phyloP scores from a whole-genome alignment of 2,113 vertebrate species.

The Oryzias javanicus region DNA sequence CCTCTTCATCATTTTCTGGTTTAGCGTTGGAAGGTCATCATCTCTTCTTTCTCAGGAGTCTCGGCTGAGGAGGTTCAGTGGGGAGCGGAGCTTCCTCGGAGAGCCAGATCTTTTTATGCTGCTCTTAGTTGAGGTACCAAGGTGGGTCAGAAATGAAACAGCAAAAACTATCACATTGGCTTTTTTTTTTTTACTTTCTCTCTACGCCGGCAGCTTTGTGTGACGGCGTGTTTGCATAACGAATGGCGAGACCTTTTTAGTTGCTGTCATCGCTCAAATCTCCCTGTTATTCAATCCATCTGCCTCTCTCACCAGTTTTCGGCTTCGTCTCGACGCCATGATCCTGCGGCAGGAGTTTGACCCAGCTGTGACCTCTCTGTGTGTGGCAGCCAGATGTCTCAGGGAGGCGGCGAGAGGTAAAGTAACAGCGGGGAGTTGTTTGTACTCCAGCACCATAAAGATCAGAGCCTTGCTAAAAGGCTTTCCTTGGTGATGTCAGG shows the following conservation, averaged over 20 bases:
- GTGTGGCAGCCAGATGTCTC: conserved; percentile 81
- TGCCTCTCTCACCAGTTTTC: conserved; percentile 67
- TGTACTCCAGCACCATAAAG: conserved; percentile 26
- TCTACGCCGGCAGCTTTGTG: neutral
- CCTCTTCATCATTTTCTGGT: neutral
- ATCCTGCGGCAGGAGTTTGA: conserved; percentile 84
- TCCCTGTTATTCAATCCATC: conserved; percentile 23
- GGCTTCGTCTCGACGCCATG: conserved; percentile 79
- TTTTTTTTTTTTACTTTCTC: neutral
- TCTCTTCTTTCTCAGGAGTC: conserved; percentile 68
- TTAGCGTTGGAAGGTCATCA: neutral
- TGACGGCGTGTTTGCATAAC: conserved; percentile 37
- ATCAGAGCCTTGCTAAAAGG: conserved; percentile 23
- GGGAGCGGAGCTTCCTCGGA: conserved; percentile 71
- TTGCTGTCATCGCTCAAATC: conserved; percentile 30
- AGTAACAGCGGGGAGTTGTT: conserved; percentile 58
- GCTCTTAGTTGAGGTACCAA: conserved; percentile 76
- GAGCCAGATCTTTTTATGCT: conserved; percentile 80
- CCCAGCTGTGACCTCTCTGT: conserved; percentile 79
- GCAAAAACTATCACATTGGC: neutral
- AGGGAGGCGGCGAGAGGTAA: conserved; percentile 81
- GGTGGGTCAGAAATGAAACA: conserved; percentile 49
- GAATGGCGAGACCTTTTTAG: conserved; percentile 51
- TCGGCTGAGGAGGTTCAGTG: conserved; percentile 70
- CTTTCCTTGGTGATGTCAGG: conserved; percentile 6